phyloP scores from a whole-genome alignment of 1,140 invertebrate species.

The Chelonus insularis region DNA sequence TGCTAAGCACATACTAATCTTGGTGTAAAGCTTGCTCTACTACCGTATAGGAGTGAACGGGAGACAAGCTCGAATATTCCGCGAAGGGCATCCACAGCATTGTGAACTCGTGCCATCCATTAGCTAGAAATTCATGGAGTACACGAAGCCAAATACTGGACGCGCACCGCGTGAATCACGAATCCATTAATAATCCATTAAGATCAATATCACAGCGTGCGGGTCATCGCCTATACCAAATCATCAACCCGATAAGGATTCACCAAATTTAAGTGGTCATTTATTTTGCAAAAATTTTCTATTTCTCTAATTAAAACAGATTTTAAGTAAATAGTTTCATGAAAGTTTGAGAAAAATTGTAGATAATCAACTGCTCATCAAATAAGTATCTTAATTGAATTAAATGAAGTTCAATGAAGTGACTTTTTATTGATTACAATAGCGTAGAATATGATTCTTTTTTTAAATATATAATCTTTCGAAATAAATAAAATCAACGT shows the following conservation, averaged over 20 bases:
- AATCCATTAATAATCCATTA: slow-evolving; percentile 14
- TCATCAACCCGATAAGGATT: slow-evolving; percentile 1
- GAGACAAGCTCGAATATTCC: not conserved
- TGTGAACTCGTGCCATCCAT: slow-evolving; percentile 12
- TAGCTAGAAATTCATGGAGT: not conserved
- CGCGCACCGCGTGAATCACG: not conserved
- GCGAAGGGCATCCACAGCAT: not conserved
- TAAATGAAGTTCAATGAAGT: too few species aligned
- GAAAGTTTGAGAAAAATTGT: too few species aligned
- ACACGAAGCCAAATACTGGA: not conserved
- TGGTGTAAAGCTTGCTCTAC: not conserved
- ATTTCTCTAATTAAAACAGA: too few species aligned
- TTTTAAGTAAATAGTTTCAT: too few species aligned
- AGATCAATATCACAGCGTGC: slow-evolving; percentile 2
- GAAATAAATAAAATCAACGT: too few species aligned
- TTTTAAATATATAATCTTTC: too few species aligned
- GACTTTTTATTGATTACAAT: too few species aligned
- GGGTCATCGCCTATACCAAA: not conserved
- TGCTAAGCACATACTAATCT: slow-evolving; percentile 7
- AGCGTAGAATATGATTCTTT: too few species aligned
- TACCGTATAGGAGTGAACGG: not conserved
- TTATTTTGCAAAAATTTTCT: too few species aligned
- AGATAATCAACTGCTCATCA: too few species aligned
- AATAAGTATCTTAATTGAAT: too few species aligned
- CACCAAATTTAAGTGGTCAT: not conserved